These are phyloP conservation scores for Chymomyza fuscimana DNA, from an alignment of 2,888 invertebrate genomes.

Conservation along the genomic window DNA sequence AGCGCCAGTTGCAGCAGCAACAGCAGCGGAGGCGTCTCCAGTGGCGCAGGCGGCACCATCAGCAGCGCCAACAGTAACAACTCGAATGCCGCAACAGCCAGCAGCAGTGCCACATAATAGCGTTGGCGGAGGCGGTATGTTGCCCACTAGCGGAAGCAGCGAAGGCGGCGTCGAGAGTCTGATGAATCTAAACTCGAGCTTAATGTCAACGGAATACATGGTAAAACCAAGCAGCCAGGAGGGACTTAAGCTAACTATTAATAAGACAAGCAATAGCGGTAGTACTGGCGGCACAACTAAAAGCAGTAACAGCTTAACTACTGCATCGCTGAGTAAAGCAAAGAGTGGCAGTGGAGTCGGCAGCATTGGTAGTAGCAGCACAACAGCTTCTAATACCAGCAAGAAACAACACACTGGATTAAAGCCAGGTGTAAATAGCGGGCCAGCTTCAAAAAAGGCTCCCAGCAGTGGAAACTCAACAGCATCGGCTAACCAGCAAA, in stretches of 20 bases:
- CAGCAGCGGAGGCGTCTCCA: slow-evolving; percentile 30
- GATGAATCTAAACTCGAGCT: slow-evolving; percentile 21
- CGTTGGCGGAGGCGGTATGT: slow-evolving; percentile 32
- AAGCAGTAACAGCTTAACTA: slow-evolving; percentile 15
- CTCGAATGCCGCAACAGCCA: slow-evolving; percentile 26
- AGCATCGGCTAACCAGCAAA: slow-evolving; percentile 79
- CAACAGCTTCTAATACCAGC: slow-evolving; percentile 18
- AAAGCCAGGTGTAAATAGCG: slow-evolving; percentile 92
- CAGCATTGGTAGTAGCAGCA: slow-evolving; percentile 74
- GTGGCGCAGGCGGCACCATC: slow-evolving; percentile 17
- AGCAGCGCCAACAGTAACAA: slow-evolving; percentile 25
- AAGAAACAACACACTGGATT: slow-evolving; percentile 88
- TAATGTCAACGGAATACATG: slow-evolving; percentile 87
- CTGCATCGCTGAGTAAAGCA: slow-evolving; percentile 24
- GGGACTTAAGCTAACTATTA: slow-evolving; percentile 94
- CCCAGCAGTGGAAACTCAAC: slow-evolving; percentile 17
- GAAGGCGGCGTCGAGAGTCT: slow-evolving; percentile 41
- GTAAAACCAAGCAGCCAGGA: slow-evolving; percentile 92
- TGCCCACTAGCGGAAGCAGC: slow-evolving; percentile 28
- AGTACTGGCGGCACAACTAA: slow-evolving; percentile 19
- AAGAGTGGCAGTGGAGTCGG: slow-evolving; percentile 25
- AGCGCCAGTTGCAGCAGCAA: slow-evolving; percentile 46
- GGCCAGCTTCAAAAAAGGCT: slow-evolving; percentile 88
- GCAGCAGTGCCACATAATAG: slow-evolving; percentile 45
- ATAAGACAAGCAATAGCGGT: slow-evolving; percentile 84